Evolutionary conservation across 1,140 invertebrate species (phyloP), one percentile per base, ranked within the genome.

Genomic region (Coboldia fuscipes): DNA sequence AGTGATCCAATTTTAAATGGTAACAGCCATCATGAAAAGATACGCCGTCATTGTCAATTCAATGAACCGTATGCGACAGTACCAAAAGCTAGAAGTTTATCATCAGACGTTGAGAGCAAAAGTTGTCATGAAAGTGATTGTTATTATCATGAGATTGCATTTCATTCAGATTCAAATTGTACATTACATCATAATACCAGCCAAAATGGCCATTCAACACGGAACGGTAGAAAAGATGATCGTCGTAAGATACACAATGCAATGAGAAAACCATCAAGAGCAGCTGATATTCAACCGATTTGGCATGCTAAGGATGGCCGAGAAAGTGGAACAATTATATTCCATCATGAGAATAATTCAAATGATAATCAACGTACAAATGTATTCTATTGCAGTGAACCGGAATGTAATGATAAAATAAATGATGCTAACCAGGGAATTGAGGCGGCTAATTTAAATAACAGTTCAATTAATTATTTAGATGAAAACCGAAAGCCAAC

Each of bases 1-100:
- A n/a, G n/a, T n/a, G n/a, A n/a, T n/a, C n/a, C n/a, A n/a, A n/a
- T n/a, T n/a, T n/a, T n/a, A n/a, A n/a, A n/a, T n/a, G 14, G 24
- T 10, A n/a, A 14, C 12, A 27, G 24, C 24, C 24, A 14, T 14
- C 14, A 14, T 12, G 24, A 14, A 10, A 27, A 14, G 12, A 27
- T 27, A 27, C 12, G 14, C 10, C 12, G 24, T 12, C 12, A 5
- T 6, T n/a, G 39, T 51, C 35, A 36, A 48, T 3, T 48, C 48
- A 18, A 47, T 44, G 14, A 48, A 47, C 20, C 40, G 42, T 5
- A 35, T 44, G 2, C 39, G 54, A 12, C 44, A 50, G 1, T 47
- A 49, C 2, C 51, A 54, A 48, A 50, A 20, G 48, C 49, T 24
- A 54, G 54, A 34, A 49, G 43, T 2, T 54, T 51, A 6, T 49